These are phyloP conservation scores for Ferrisia virgata DNA, from an alignment of 2,888 invertebrate species.

Conservation along the genomic window DNA sequence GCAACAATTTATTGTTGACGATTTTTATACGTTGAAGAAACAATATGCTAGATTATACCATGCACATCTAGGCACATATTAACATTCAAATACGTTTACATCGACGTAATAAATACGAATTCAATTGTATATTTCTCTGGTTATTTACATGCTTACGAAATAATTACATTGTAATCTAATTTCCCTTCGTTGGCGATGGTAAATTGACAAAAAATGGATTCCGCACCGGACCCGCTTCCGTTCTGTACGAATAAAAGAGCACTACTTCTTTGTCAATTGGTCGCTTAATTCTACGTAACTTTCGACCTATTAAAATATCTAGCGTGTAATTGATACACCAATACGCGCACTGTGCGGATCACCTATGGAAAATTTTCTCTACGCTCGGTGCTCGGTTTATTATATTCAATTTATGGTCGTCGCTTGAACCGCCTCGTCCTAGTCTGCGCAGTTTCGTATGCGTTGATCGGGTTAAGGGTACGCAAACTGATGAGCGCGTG, in stretches of 20 bases:
- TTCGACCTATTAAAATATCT: background rate
- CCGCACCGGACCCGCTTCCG: background rate
- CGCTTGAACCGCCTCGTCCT: background rate
- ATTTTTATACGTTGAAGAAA: too few species aligned
- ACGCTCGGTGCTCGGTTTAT: background rate
- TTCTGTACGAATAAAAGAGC: background rate
- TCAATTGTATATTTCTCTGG: background rate
- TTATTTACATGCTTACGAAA: background rate
- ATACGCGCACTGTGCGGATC: background rate
- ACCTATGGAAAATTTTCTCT: background rate
- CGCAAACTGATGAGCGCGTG: background rate
- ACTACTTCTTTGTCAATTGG: background rate
- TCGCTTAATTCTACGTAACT: background rate
- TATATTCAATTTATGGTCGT: background rate
- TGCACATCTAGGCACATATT: background rate
- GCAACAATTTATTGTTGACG: too few species aligned
- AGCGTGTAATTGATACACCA: background rate
- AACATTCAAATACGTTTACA: too few species aligned
- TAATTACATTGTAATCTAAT: background rate
- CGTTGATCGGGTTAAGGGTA: background rate
- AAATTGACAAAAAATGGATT: background rate
- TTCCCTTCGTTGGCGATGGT: background rate
- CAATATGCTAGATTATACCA: too few species aligned
- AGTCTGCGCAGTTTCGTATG: background rate
- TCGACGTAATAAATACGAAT: too few species aligned